Conservation (phyloP, 2,113 vertebrate genomes). For the Scomber colias region DNA sequence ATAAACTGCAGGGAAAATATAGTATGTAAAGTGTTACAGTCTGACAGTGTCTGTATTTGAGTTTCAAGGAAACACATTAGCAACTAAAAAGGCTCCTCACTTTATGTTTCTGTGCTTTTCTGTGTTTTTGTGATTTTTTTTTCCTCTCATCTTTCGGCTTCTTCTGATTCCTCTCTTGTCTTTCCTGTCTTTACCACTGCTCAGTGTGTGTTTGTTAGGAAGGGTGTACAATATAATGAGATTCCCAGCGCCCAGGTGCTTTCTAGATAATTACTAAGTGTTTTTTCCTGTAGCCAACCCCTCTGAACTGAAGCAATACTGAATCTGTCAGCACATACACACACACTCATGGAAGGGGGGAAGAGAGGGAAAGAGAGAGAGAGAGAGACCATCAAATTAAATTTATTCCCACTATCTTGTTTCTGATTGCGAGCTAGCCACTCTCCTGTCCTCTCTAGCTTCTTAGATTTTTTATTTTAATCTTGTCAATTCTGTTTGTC, state of each 20-base stretch:
- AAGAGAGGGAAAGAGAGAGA: neutral
- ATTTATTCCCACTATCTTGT: slow-evolving; percentile 62
- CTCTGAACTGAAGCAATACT: slow-evolving; percentile 61
- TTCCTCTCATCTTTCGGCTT: slow-evolving; percentile 16
- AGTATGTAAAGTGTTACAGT: too few relatives aligned
- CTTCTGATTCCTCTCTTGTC: slow-evolving; percentile 5
- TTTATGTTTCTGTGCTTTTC: slow-evolving; percentile 15
- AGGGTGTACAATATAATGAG: slow-evolving; percentile 64
- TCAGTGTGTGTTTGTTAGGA: neutral
- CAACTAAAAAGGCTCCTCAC: slow-evolving; percentile 11
- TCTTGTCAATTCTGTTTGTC: slow-evolving; percentile 18
- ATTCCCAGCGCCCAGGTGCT: slow-evolving; percentile 75
- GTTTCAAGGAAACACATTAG: slow-evolving; percentile 8
- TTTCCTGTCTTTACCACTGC: neutral
- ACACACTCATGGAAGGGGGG: slow-evolving; percentile 41
- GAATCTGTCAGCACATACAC: slow-evolving; percentile 56
- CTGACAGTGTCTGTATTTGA: neutral
- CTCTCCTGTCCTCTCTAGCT: slow-evolving; percentile 14
- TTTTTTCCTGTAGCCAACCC: slow-evolving; percentile 65
- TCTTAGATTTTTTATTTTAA: slow-evolving; percentile 8
- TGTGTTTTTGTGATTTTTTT: slow-evolving; percentile 24
- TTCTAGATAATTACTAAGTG: slow-evolving; percentile 76
- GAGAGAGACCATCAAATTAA: slow-evolving; percentile 59
- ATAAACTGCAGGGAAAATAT: neutral
- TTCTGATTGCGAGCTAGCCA: slow-evolving; percentile 48